A percentile compares a stretch with the other conserved stretches of the same genome.
These are phyloP conservation scores for Willowsia nigromaculata DNA, from an alignment of 2,888 invertebrate genomes.

Conservation along the genomic window DNA sequence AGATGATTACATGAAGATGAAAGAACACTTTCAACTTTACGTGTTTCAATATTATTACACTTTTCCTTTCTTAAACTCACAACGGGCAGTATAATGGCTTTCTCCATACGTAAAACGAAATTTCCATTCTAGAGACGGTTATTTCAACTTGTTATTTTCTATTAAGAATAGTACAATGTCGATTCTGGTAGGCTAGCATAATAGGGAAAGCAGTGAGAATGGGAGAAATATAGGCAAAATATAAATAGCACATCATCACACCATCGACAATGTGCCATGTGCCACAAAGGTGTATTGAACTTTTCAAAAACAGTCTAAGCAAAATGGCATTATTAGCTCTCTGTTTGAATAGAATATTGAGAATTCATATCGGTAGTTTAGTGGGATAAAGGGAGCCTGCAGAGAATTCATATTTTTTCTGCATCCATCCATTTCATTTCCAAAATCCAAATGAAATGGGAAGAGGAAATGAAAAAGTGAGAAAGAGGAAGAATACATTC, in stretches of 20 bases:
- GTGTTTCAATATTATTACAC: slow-evolving; percentile 14
- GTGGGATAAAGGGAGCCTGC: slow-evolving; percentile 44
- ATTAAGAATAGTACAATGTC: slow-evolving; percentile 25
- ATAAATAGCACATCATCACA: slow-evolving; percentile 8
- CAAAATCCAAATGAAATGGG: slow-evolving; percentile 58
- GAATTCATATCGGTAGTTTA: neutral
- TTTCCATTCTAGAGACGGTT: slow-evolving; percentile 9
- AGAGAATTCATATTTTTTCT: slow-evolving; percentile 53
- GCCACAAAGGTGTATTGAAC: neutral
- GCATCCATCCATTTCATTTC: slow-evolving; percentile 63
- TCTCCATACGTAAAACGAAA: neutral
- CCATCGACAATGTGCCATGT: neutral
- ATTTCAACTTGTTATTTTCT: slow-evolving; percentile 28
- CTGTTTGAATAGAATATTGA: slow-evolving; percentile 1
- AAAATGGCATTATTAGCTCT: slow-evolving; percentile 52
- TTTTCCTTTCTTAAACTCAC: neutral
- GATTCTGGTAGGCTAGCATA: neutral
- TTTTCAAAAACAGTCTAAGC: slow-evolving; percentile 9
- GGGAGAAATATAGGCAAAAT: neutral
- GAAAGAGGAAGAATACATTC: slow-evolving; percentile 17
- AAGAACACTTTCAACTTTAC: slow-evolving; percentile 16
- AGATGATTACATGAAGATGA: slow-evolving; percentile 22
- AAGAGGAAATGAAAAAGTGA: slow-evolving; percentile 62
- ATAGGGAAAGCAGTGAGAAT: neutral
- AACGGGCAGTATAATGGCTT: slow-evolving; percentile 32